Percentiles rank a stretch among this genome's conserved stretches.
Evolutionary conservation across 2,888 invertebrate genomes (phyloP).

Genomic region (Lasioglossum oenotherae): DNA sequence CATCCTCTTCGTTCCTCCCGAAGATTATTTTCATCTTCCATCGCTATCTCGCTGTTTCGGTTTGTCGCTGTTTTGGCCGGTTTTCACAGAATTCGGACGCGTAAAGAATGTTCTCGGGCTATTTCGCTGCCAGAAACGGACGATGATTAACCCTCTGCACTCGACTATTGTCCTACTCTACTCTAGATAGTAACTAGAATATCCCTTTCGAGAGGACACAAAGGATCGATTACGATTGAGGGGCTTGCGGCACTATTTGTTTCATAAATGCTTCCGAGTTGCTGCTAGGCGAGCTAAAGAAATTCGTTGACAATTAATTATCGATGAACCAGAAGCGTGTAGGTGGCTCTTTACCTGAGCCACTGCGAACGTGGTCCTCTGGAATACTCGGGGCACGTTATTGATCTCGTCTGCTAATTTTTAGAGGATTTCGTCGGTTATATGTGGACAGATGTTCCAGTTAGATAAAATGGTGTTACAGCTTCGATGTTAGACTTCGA

Average conservation of each 20-base stretch:
- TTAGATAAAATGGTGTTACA: neutral
- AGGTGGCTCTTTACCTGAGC: neutral
- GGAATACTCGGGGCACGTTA: neutral
- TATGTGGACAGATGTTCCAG: neutral
- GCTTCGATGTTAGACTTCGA: neutral
- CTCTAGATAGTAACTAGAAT: neutral
- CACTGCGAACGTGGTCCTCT: neutral
- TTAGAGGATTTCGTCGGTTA: neutral
- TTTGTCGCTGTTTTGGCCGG: slow-evolving; percentile 22
- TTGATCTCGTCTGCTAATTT: neutral
- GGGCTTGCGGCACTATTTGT: neutral
- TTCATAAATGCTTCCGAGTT: neutral
- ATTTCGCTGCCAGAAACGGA: slow-evolving; percentile 29
- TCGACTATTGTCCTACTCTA: neutral
- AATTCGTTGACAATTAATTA: slow-evolving; percentile 52
- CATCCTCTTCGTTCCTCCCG: neutral
- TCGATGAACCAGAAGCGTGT: slow-evolving; percentile 42
- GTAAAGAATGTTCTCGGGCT: slow-evolving; percentile 38
- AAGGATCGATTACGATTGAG: neutral
- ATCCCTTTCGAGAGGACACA: neutral
- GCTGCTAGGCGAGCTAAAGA: neutral
- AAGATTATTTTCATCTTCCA: slow-evolving; percentile 28
- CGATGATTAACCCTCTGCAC: neutral
- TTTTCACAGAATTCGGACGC: slow-evolving; percentile 3
- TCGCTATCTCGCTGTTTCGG: neutral